A percentile compares a stretch with the other conserved stretches of the same genome.
phyloP scores from a whole-genome alignment of 2,113 vertebrate genomes.

The Sinocyclocheilus grahami region DNA sequence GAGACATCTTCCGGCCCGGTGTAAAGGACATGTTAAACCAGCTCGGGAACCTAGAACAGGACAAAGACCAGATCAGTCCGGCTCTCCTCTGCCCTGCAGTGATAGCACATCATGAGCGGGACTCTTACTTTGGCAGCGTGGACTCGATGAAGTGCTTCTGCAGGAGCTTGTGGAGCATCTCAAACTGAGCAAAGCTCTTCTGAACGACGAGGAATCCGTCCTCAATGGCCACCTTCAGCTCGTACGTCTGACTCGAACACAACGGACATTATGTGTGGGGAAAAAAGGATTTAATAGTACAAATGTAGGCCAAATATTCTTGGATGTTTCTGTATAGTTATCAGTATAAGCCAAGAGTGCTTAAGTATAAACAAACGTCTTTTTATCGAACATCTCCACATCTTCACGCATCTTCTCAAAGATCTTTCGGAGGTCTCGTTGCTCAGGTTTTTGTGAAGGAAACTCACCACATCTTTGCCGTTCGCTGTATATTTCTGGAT shows the following conservation, averaged over 20 bases:
- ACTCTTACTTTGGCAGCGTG: constrained; percentile 82
- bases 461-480: constrained; percentile 69
- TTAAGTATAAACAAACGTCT: too few relatives aligned
- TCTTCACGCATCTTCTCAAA: background rate
- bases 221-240: constrained; percentile 77
- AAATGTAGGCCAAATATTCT: background rate
- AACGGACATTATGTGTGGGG: too few relatives aligned
- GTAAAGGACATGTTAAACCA: constrained; percentile 76
- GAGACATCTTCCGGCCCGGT: constrained; percentile 71
- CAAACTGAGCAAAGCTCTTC: constrained; percentile 81
- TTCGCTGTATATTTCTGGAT: constrained; percentile 59
- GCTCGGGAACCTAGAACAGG: constrained; percentile 78
- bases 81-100: background rate
- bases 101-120: background rate
- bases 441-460: too few relatives aligned
- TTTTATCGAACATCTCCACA: too few relatives aligned
- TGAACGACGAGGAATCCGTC: constrained; percentile 74
- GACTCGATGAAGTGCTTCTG: constrained; percentile 80
- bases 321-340: background rate
- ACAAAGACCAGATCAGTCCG: background rate
- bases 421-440: too few relatives aligned
- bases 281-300: too few relatives aligned
- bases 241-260: constrained; percentile 70
- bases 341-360: background rate
- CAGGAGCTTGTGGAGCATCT: constrained; percentile 80